phyloP scores from a whole-genome alignment of 2,888 invertebrate genomes.

The Hypomecis punctinalis region DNA sequence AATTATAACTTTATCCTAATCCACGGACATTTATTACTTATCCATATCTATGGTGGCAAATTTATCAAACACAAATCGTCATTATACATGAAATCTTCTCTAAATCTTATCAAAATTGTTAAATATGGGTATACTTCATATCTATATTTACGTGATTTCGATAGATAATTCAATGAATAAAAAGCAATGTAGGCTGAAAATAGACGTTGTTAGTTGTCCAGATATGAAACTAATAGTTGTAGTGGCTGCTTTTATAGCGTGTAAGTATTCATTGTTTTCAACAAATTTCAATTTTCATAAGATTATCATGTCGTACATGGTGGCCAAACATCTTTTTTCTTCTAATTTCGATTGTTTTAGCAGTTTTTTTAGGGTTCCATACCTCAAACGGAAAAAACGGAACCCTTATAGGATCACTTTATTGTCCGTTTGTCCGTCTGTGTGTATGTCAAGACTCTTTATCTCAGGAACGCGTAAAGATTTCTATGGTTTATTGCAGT shows the following conservation, averaged over 20 bases:
- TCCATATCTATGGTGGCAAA: not conserved
- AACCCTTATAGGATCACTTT: too few relatives aligned
- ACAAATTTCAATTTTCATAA: not conserved
- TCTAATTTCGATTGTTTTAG: too few relatives aligned
- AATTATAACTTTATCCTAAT: too few relatives aligned
- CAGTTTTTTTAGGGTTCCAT: too few relatives aligned
- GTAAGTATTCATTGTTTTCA: constrained; percentile 46
- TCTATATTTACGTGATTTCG: constrained; percentile 1
- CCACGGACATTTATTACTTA: too few relatives aligned
- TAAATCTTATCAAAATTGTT: not conserved
- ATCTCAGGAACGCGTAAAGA: too few relatives aligned
- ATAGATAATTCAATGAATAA: constrained; percentile 17
- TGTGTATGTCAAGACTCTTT: too few relatives aligned
- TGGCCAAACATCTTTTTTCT: too few relatives aligned
- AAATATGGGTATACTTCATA: constrained; percentile 1
- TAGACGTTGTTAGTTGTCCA: constrained; percentile 12
- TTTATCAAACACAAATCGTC: not conserved
- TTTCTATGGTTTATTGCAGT: too few relatives aligned
- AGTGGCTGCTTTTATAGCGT: constrained; percentile 47
- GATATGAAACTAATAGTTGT: constrained; percentile 52
- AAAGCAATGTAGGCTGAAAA: constrained; percentile 1
- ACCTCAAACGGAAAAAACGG: too few relatives aligned
- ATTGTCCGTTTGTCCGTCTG: too few relatives aligned
- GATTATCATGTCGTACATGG: too few relatives aligned
- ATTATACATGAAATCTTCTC: not conserved